Conservation (phyloP, 2,113 vertebrate species). For the Fregetta grallaria region DNA sequence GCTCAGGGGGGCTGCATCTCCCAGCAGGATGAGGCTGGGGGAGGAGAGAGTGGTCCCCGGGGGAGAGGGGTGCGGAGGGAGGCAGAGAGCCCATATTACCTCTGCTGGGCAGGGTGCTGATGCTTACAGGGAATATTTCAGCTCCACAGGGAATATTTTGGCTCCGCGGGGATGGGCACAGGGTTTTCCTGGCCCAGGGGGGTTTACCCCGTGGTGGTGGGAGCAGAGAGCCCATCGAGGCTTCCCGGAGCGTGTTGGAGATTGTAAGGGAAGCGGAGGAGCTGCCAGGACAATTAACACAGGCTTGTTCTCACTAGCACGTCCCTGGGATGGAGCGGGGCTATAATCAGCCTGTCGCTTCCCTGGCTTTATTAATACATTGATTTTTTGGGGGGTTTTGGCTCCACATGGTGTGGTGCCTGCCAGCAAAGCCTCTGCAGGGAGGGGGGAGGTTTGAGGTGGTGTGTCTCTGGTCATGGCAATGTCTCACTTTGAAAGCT, state of each 20-base stretch:
- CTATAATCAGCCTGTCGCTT: neutral
- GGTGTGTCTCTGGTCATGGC: neutral
- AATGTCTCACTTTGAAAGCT: neutral
- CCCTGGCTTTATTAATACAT: slow-evolving; percentile 16
- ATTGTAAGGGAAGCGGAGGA: neutral
- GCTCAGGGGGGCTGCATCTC: neutral
- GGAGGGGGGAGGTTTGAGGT: neutral
- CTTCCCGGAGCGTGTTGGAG: neutral
- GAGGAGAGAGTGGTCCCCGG: neutral
- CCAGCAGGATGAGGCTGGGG: rapidly evolving
- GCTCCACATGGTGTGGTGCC: rapidly evolving
- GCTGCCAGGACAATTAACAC: slow-evolving; percentile 44
- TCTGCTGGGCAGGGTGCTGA: neutral
- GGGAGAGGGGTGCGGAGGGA: neutral
- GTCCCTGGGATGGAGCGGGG: neutral
- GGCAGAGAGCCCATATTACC: neutral
- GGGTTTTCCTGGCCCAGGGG: neutral
- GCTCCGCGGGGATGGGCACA: neutral
- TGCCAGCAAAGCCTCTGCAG: neutral
- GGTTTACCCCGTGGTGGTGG: neutral
- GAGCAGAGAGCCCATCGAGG: neutral
- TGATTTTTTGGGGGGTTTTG: neutral
- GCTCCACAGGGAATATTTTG: neutral
- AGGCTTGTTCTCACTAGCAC: slow-evolving; percentile 1
- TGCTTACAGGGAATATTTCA: neutral